These are phyloP conservation scores for Callyntrura sp. DNA, from an alignment of 2,888 invertebrate genomes.

Conservation along the genomic window DNA sequence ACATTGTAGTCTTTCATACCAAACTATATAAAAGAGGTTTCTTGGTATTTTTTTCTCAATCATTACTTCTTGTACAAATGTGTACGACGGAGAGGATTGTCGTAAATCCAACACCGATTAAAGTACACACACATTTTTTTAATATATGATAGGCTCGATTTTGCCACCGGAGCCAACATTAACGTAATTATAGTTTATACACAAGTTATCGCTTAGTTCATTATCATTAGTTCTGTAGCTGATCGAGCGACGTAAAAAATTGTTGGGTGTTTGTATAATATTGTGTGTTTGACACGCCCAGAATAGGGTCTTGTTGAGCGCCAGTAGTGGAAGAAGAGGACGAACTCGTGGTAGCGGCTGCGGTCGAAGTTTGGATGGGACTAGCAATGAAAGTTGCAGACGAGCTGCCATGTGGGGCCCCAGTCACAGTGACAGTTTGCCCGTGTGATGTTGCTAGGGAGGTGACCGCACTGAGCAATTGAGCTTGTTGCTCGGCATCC, in stretches of 20 bases:
- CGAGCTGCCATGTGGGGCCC: neutral
- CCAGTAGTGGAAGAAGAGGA: neutral
- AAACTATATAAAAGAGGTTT: too few relatives aligned
- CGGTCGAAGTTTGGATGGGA: constrained; percentile 41
- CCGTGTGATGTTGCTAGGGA: constrained; percentile 61
- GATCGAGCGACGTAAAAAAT: constrained; percentile 63
- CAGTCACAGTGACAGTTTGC: constrained; percentile 60
- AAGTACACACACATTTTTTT: neutral
- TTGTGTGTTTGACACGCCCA: constrained; percentile 59
- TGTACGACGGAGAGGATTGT: neutral
- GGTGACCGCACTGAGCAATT: constrained; percentile 68
- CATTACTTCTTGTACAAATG: constrained; percentile 25
- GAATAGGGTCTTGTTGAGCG: constrained; percentile 57
- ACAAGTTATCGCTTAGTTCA: neutral
- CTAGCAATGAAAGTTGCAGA: constrained; percentile 44
- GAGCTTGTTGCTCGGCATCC: constrained; percentile 71
- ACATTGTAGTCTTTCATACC: too few relatives aligned
- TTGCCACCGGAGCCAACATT: neutral
- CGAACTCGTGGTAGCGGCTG: neutral
- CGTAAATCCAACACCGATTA: neutral
- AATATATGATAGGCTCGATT: neutral
- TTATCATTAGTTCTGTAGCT: constrained; percentile 54
- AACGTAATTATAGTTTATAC: neutral
- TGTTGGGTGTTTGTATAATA: constrained; percentile 67
- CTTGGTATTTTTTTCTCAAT: neutral